Conservation (phyloP, 2,888 invertebrate genomes). For the Drosophila rellima region DNA sequence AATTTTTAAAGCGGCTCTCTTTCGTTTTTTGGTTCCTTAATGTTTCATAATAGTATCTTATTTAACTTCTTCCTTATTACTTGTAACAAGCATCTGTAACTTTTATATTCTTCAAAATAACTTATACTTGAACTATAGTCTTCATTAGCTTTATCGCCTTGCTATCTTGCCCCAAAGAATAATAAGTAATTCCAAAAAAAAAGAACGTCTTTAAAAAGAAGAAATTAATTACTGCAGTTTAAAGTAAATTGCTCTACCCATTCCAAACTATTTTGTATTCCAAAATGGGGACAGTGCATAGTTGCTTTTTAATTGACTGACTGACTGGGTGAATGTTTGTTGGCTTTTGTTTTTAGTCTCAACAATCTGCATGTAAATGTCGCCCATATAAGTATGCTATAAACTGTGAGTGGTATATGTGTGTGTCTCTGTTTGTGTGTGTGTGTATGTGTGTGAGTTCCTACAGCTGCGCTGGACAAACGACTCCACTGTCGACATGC, state of each 20-base stretch:
- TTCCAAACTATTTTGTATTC: background rate
- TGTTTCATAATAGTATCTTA: too few species aligned
- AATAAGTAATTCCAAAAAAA: background rate
- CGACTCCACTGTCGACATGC: slow-evolving; percentile 55
- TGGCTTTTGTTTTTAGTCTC: slow-evolving; percentile 8
- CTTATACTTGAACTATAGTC: background rate
- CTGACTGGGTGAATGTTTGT: background rate
- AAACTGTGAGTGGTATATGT: slow-evolving; percentile 7
- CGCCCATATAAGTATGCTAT: slow-evolving; percentile 31
- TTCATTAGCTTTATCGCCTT: too few species aligned
- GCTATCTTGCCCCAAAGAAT: too few species aligned
- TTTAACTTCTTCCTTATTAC: too few species aligned
- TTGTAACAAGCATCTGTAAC: too few species aligned
- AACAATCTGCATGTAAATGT: slow-evolving; percentile 38
- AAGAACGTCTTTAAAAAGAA: background rate
- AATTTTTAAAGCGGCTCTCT: too few species aligned
- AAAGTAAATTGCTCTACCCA: background rate
- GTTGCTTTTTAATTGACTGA: slow-evolving; percentile 43
- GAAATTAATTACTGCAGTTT: background rate
- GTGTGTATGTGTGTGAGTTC: slow-evolving; percentile 12
- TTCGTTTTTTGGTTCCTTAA: too few species aligned
- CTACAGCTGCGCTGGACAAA: slow-evolving; percentile 24
- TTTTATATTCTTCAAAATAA: background rate
- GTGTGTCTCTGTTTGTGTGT: background rate
- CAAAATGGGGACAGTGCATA: background rate